Base-by-base conservation (phyloP, 2,113 vertebrate genomes). In the Caracal caracal region DNA sequence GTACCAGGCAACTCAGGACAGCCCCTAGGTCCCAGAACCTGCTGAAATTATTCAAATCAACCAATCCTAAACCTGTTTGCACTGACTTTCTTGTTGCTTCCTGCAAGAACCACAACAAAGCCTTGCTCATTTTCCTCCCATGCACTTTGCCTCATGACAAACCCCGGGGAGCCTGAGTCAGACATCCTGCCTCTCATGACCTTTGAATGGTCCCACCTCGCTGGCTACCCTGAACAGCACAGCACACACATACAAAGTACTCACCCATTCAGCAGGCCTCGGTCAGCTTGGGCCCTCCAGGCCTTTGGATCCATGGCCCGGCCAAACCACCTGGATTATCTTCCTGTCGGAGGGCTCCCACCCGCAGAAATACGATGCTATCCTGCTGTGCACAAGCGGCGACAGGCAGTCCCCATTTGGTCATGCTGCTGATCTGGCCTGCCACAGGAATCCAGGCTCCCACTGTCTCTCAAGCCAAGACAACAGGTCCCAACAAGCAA, bases 121-220 rank as follows among this genome's bases (percentile, higher is more conserved):
- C 5, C 6, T 73, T 53, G 10, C 4, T 59, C 49, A 8, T 78
- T 78, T 40, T n/a, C 26, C 1, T 65, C 30, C 12, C 20, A n/a
- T 1, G 20, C 59, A 28, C 40, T 63, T 28, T 19, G 28, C 26
- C 10, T 53, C 51, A 43, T 22, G 20, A 68, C 30, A 47, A 70
- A 71, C 35, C 8, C 93, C 9, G 11, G 37, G 17, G 49, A 71
- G 6, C 6, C 65, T 10, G 12, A 49, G 10, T 26, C 65, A 61
- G 2, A 0, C 0, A 40, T 37, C 2, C 13, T 16, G 40, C 65
- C 4, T 71, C 84, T 37, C 17, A 10, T 0, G 22, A 61, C 30
- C 5, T 24, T 10, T 80, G 33, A 70, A 43, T 5, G 43, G 28
- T 56, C 24, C 47, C 47, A 33, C 16, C 59, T 15, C 5, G 16